phyloP scores from a whole-genome alignment of 2,797 vertebrate genomes.

The Tenualosa thibaudeaui region DNA sequence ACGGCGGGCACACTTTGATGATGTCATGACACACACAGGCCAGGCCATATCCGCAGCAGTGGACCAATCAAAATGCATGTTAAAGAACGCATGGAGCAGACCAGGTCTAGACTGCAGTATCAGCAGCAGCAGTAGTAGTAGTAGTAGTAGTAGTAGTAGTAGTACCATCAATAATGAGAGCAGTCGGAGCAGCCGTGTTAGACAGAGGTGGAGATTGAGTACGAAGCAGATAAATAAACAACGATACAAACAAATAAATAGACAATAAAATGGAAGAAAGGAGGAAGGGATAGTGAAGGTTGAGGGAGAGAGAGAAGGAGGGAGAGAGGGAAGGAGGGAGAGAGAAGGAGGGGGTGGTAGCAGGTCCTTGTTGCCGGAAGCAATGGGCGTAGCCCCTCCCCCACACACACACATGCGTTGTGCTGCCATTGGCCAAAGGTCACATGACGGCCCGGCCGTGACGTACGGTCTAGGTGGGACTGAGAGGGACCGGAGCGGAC shows the following conservation, averaged over 20 bases:
- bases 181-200: neutral
- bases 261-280: neutral
- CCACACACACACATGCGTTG: neutral
- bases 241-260: neutral
- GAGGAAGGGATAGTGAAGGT: neutral
- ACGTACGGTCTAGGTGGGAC: neutral
- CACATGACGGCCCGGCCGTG: neutral
- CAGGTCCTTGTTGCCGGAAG: neutral
- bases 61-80: constrained; percentile 15
- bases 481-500: constrained; percentile 21
- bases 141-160: neutral
- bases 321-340: neutral
- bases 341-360: too few relatives aligned
- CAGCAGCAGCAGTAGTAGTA: too few relatives aligned
- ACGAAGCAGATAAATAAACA: neutral
- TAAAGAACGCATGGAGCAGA: constrained; percentile 2
- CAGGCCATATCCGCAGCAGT: constrained; percentile 13
- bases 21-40: constrained; percentile 51
- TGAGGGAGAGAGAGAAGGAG: neutral
- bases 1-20: constrained; percentile 53
- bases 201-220: neutral
- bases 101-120: neutral
- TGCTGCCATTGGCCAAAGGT: neutral
- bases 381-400: neutral
- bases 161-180: neutral